Base-by-base conservation (phyloP, 37 sponge, comb jelly and placozoan species). In the Chondrosia reniformis region DNA sequence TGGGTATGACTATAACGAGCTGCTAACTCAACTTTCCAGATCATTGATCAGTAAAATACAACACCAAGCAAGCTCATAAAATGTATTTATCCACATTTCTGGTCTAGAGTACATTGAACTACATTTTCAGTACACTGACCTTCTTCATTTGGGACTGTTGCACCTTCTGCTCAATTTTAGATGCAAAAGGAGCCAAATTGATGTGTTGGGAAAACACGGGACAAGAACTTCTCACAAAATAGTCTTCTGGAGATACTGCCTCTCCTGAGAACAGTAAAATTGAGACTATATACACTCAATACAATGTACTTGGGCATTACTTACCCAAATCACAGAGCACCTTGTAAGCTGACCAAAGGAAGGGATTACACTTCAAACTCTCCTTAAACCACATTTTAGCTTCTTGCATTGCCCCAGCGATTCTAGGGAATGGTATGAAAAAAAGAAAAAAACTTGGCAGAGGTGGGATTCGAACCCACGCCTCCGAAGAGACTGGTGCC, bases 281-380 rank as follows among this genome's bases (percentile, higher is more conserved):
- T 3, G 42, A 25, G 21, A 15, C 36, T n/a, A 22, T 4, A 30
- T 33, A 21, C 32, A 1, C 33, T 33, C 21, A 22, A 2, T 65
- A 2, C 7, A 28, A 21, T 27, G 42, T 43, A 10, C 42, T 3
- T 22, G 42, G 2, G 3, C 19, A 37, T 7, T 27, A 4, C 67
- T 38, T 33, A 81, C 88, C 93, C 49, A 85, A 54, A 58, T 83
- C 76, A 84, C 87, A 89, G 9, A 96, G 84, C 9, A 76, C 75
- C 61, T 87, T 73, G 54, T 84, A 92, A 10, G 90, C 86, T 27
- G 91, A 84, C 97, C 97, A 96, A 34, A 96, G 71, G 67, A 84
- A 88, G 10, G 97, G 97, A 58, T 96, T 96, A 43, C 72, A 67
- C 75, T 85, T 87, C 31, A 96, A 80, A 55, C 88, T 81, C 13